Evolutionary conservation across 2,113 vertebrate species (phyloP).

Genomic region (Lophotis ruficrista): DNA sequence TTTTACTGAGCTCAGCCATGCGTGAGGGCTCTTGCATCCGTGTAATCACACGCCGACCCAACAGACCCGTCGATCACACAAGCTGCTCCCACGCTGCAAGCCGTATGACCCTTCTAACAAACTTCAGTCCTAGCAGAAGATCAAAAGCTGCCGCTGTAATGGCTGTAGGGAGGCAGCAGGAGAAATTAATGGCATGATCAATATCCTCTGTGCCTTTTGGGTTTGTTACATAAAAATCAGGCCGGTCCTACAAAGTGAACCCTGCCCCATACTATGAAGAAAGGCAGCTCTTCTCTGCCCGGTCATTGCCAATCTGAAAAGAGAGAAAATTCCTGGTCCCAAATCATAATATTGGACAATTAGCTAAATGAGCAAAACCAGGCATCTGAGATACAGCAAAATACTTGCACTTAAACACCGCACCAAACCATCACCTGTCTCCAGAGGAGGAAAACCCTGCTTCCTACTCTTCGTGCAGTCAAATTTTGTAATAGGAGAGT

Average conservation of each 20-base stretch:
- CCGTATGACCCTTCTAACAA: neutral
- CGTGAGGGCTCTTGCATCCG: neutral
- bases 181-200: neutral
- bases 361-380: neutral
- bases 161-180: neutral
- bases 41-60: neutral
- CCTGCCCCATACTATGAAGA: no score
- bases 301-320: neutral
- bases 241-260: neutral
- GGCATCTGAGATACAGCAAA: neutral
- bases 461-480: neutral
- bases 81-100: neutral
- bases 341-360: neutral
- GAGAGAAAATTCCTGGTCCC: neutral
- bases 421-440: neutral
- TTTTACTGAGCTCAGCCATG: neutral
- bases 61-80: accelerated
- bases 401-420: neutral
- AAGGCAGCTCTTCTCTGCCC: neutral
- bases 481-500: neutral
- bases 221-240: neutral
- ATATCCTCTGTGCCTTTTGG: neutral
- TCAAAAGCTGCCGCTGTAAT: neutral
- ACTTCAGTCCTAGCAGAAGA: neutral
- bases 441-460: neutral